These are phyloP conservation scores for Bimastos eiseni DNA, from an alignment of 2,888 invertebrate species.

Conservation along the genomic window DNA sequence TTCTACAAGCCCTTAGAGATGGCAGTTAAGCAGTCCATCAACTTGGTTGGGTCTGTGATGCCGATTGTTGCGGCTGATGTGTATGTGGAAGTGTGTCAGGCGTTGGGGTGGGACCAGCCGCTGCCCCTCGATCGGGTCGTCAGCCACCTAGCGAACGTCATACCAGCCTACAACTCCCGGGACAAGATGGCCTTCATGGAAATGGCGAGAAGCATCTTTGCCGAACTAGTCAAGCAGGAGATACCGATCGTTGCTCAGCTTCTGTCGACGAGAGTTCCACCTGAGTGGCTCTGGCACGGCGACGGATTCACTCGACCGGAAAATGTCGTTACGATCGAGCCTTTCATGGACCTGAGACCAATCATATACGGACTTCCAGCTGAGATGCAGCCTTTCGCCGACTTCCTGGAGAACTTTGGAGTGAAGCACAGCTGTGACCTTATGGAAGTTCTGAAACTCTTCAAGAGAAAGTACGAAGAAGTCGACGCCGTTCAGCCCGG, in stretches of 20 bases:
- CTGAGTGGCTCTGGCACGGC: slow-evolving; percentile 49
- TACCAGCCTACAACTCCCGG: slow-evolving; percentile 35
- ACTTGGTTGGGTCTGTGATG: slow-evolving; percentile 43
- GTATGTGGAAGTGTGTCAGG: slow-evolving; percentile 30
- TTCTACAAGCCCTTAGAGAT: slow-evolving; percentile 43
- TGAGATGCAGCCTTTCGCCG: slow-evolving; percentile 39
- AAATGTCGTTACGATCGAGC: slow-evolving; percentile 38
- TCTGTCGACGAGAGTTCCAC: slow-evolving; percentile 1
- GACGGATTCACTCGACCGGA: slow-evolving; percentile 45
- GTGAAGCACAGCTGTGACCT: slow-evolving; percentile 39
- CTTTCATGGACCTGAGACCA: slow-evolving; percentile 46
- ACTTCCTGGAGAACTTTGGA: slow-evolving; percentile 41
- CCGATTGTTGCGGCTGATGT: slow-evolving; percentile 41
- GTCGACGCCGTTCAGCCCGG: not conserved
- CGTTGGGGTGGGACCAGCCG: slow-evolving; percentile 39
- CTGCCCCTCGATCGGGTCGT: slow-evolving; percentile 38
- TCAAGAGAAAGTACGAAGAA: slow-evolving; percentile 41
- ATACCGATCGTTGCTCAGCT: slow-evolving; percentile 26
- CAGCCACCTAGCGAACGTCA: slow-evolving; percentile 42
- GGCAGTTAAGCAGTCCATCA: slow-evolving; percentile 32
- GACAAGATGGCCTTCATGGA: slow-evolving; percentile 44
- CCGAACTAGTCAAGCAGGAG: slow-evolving; percentile 28
- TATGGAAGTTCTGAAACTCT: slow-evolving; percentile 39
- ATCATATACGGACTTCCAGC: slow-evolving; percentile 45
- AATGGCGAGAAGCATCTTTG: slow-evolving; percentile 36